These are phyloP conservation scores for Crematogaster levior DNA, from an alignment of 2,888 invertebrate species.

Conservation along the genomic window DNA sequence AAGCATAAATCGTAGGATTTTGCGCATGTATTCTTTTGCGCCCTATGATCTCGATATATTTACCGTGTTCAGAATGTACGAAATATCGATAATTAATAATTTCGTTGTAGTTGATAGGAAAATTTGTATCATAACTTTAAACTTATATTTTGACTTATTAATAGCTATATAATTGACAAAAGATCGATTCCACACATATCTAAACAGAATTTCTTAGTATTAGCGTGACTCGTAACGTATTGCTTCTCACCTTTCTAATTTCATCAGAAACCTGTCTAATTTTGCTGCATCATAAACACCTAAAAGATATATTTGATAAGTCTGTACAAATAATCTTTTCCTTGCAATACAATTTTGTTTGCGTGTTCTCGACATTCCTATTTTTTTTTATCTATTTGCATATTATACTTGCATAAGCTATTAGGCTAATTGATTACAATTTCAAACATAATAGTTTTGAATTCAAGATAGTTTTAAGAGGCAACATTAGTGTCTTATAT, in stretches of 20 bases:
- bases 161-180: conserved; percentile 60
- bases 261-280: neutral
- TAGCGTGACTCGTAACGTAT: conserved; percentile 22
- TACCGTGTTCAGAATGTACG: conserved; percentile 64
- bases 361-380: neutral
- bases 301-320: neutral
- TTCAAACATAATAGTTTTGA: conserved; percentile 10
- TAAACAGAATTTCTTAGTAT: conserved; percentile 49
- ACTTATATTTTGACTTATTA: conserved; percentile 65
- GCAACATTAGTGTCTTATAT: conserved; percentile 41
- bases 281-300: neutral
- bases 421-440: neutral
- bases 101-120: conserved; percentile 62
- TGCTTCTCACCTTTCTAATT: neutral
- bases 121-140: conserved; percentile 68
- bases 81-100: conserved; percentile 71
- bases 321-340: neutral
- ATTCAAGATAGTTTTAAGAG: conserved; percentile 30
- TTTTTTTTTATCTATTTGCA: neutral
- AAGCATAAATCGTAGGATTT: conserved; percentile 83
- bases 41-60: conserved; percentile 57
- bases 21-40: conserved; percentile 57
- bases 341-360: neutral
- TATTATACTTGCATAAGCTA: neutral
- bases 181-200: conserved; percentile 77